Evolutionary conservation across 2,113 vertebrate species (phyloP).

Genomic region (Muntiacus muntjak): DNA sequence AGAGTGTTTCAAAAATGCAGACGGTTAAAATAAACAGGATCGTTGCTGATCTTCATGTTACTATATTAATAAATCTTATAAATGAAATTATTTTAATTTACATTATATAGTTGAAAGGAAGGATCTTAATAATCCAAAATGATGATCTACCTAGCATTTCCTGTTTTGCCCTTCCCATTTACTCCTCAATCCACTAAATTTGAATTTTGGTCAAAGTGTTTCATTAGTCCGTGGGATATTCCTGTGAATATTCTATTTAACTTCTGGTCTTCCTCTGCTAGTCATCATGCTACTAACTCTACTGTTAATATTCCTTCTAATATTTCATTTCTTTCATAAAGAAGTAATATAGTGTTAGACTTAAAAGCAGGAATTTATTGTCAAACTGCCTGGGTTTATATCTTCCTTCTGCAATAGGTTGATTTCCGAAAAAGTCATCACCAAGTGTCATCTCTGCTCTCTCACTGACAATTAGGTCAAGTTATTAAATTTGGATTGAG

Average conservation of each 20-base stretch:
- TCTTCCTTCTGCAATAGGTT: not conserved
- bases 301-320: not conserved
- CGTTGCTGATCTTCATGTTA: not conserved
- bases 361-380: not conserved
- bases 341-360: not conserved
- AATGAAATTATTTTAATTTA: not conserved
- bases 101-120: not conserved
- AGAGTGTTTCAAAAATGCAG: not conserved
- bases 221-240: not conserved
- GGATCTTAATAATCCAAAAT: not conserved
- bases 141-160: not conserved
- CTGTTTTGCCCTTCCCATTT: not conserved
- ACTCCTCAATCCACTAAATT: not conserved
- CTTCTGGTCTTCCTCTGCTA: not conserved
- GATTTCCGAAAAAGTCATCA: not conserved
- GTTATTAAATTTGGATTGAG: constrained; percentile 39
- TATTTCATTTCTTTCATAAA: not conserved
- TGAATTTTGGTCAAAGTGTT: not conserved
- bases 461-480: constrained; percentile 35
- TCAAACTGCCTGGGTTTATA: not conserved
- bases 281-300: not conserved
- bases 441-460: not conserved
- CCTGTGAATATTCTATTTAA: not conserved
- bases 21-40: not conserved
- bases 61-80: not conserved